Base-by-base conservation (phyloP, 2,113 vertebrate species). In the Heloderma charlesbogerti region DNA sequence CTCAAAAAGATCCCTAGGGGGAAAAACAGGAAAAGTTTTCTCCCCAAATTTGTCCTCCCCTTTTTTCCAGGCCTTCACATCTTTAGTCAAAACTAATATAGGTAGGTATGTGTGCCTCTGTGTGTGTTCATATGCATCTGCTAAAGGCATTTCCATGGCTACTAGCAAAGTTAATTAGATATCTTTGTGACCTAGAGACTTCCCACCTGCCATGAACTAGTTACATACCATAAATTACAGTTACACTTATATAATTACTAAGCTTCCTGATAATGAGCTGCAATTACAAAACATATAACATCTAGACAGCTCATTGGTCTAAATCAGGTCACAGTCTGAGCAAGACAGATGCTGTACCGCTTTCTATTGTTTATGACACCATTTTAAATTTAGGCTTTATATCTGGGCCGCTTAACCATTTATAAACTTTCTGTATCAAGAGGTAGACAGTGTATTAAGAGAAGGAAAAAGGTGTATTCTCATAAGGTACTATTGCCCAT, bases 201-300 rank as follows among this genome's bases (percentile, higher is more conserved):
- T 94, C 90, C 87, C 90, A 95, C 90, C 92, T 95, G 93, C 88
- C 90, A 88, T 16, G 79, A 89, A 89, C 81, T 91, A 45, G 1
- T 92, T 88, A 87, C 20, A 89, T 43, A 93, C 1, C 40, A 90
- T 87, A 94, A 92, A 92, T 90, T 94, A 95, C 40, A 37, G 51
- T 80, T 86, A 88, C 40, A 80, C 63, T 91, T 92, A 67, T 37
- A 87, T 92, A 94, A 95, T 86, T 90, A 90, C 87, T 72, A 91
- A 91, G 90, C 0, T 67, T 69, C 75, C 27, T 90, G 84, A 86
- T 91, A 87, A 93, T 86, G 57, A 82, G 29, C 45, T 88, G 34
- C 45, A 88, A 54, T 86, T 90, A 37, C 0, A 88, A 4, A 72
- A 31, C 12, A 75, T 74, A 83, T 45, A 43, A 3, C 51, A 90